Conservation (phyloP, 2,797 vertebrate species). For the Acanthis flammea region DNA sequence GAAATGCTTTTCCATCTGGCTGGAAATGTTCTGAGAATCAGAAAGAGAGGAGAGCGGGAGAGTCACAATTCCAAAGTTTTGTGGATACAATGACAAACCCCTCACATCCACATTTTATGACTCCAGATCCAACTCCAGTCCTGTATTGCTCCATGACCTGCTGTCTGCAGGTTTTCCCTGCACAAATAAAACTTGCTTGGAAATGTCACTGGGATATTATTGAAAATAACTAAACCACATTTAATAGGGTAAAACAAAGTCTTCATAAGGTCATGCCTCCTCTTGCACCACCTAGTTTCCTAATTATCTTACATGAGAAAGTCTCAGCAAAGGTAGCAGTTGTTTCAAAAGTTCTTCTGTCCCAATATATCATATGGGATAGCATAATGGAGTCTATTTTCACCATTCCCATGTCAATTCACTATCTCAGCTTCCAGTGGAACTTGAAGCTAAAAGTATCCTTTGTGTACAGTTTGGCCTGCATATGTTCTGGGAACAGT, state of each 20-base stretch:
- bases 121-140: not conserved
- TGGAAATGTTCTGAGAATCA: not conserved
- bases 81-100: not conserved
- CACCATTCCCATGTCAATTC: not conserved
- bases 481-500: slow-evolving; percentile 40
- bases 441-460: slow-evolving; percentile 31
- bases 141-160: not conserved
- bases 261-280: not conserved
- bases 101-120: not conserved
- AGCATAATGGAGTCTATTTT: slow-evolving; percentile 35
- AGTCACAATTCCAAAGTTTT: not conserved
- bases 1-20: not conserved
- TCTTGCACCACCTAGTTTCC: not conserved
- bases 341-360: not conserved
- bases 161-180: not conserved
- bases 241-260: not conserved
- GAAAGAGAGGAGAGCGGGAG: not conserved
- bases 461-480: slow-evolving; percentile 47
- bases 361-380: not conserved
- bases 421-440: not conserved
- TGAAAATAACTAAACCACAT: not conserved
- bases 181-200: not conserved
- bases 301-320: not conserved
- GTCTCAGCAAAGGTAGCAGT: not conserved
- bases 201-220: not conserved